Conservation (phyloP, 2,113 vertebrate genomes). For the Andinoacara biseriatus region DNA sequence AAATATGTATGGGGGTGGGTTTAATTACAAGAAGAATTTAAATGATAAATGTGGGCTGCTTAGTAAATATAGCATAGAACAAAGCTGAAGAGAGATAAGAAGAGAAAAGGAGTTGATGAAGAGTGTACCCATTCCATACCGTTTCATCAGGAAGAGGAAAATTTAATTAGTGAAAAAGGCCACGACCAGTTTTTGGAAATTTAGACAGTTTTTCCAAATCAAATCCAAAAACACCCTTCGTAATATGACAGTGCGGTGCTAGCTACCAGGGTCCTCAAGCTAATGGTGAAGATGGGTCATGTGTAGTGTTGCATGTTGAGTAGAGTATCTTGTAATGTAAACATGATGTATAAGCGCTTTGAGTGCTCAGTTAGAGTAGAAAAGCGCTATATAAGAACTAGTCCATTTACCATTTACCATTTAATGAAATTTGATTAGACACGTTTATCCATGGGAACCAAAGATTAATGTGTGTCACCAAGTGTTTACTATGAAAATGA, state of each 20-base stretch:
- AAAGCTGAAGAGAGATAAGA: not conserved
- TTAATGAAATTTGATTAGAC: not conserved
- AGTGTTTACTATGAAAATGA: not conserved
- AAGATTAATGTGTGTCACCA: not conserved
- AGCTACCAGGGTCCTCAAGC: not conserved
- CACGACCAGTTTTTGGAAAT: not conserved
- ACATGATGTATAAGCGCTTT: too few relatives aligned
- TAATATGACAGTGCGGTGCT: not conserved
- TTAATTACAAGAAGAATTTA: conserved; percentile 5
- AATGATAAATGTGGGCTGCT: not conserved
- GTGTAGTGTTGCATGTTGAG: not conserved
- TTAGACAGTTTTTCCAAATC: not conserved
- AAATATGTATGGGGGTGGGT: not conserved
- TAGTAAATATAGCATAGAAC: not conserved
- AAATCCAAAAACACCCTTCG: not conserved
- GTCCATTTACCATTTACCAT: too few relatives aligned
- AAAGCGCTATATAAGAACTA: too few relatives aligned
- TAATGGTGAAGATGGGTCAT: not conserved
- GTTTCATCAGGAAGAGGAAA: not conserved
- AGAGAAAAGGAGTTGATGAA: not conserved
- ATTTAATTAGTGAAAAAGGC: not conserved
- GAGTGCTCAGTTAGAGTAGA: too few relatives aligned
- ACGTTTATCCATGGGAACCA: not conserved
- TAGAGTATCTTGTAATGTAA: fast-evolving
- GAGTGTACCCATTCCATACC: not conserved